Percentiles rank a stretch among this genome's conserved stretches.
phyloP scores from a whole-genome alignment of 2,113 vertebrate species.

The Piliocolobus tephrosceles region DNA sequence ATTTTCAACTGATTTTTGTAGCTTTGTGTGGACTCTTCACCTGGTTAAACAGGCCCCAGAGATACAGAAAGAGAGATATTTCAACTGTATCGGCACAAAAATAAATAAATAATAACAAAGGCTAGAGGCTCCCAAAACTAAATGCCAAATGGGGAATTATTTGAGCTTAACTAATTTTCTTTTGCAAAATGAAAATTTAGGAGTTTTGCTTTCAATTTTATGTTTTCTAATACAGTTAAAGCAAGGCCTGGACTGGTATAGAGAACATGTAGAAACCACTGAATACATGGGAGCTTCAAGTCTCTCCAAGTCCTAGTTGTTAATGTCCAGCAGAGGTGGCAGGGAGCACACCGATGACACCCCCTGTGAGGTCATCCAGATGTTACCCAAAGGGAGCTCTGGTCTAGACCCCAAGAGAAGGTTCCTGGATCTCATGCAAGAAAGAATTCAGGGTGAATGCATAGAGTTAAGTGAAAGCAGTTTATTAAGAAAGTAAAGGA shows the following conservation, averaged over 20 bases:
- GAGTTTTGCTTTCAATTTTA: not conserved
- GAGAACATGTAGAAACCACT: not conserved
- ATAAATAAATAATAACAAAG: not conserved
- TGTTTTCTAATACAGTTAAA: not conserved
- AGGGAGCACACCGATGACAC: not conserved
- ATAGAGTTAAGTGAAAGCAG: no score
- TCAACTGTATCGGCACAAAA: not conserved
- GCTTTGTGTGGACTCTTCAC: not conserved
- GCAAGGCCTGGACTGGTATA: not conserved
- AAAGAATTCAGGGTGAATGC: no score
- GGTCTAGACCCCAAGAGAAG: no score
- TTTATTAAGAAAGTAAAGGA: no score
- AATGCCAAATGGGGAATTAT: not conserved
- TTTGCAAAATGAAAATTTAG: not conserved
- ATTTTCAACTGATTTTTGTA: not conserved
- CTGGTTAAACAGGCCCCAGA: not conserved
- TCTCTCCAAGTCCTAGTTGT: not conserved
- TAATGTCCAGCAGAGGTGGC: not conserved
- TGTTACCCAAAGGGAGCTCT: not conserved
- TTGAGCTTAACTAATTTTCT: not conserved
- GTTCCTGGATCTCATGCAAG: no score
- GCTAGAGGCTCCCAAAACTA: not conserved
- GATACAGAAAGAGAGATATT: not conserved
- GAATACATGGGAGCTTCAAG: not conserved
- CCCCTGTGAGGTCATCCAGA: not conserved